These are phyloP conservation scores for Aphaenogaster floridana DNA, from an alignment of 1,140 invertebrate species.

Conservation along the genomic window DNA sequence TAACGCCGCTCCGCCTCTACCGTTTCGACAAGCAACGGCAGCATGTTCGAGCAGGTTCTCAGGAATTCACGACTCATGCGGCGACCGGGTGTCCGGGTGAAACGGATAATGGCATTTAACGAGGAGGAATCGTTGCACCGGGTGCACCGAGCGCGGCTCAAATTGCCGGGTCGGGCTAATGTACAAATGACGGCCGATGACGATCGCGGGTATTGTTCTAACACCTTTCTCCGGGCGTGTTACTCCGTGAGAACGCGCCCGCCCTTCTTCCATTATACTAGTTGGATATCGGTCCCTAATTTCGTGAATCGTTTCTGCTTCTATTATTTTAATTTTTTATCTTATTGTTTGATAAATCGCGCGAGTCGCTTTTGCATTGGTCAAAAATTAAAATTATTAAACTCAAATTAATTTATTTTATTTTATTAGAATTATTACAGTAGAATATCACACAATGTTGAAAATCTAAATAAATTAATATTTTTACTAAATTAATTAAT, in stretches of 20 bases:
- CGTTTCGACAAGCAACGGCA: constrained; percentile 67
- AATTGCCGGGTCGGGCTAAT: constrained; percentile 83
- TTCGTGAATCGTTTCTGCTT: neutral
- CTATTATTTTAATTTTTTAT: neutral
- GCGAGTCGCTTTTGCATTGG: neutral
- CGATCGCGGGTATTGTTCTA: constrained; percentile 81
- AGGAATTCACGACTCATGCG: constrained; percentile 85
- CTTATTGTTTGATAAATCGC: constrained; percentile 1
- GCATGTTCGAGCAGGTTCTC: constrained; percentile 79
- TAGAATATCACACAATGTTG: neutral
- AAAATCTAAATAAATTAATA: neutral
- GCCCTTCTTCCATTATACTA: neutral
- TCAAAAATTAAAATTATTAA: constrained; percentile 2
- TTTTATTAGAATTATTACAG: neutral
- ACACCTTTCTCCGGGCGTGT: constrained; percentile 73
- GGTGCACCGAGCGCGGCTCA: constrained; percentile 75
- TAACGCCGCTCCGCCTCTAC: constrained; percentile 62
- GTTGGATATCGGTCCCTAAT: neutral
- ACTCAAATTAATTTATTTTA: neutral
- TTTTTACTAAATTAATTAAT: constrained; percentile 26
- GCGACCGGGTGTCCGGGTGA: constrained; percentile 82
- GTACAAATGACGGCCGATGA: constrained; percentile 80
- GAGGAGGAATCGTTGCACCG: constrained; percentile 74
- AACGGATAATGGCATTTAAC: constrained; percentile 85
- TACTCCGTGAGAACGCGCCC: constrained; percentile 78